phyloP scores from a whole-genome alignment of 2,113 vertebrate genomes.

The Felis catus region F.catus_Fca126_mat1.0 CM031424.1:81073001-81073500 shows the following conservation, averaged over 20 bases:
- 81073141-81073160: not conserved
- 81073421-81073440: not conserved
- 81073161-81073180: not conserved
- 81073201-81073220: rapidly evolving
- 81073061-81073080: not conserved
- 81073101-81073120: not conserved
- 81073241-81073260: not conserved
- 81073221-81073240: not conserved
- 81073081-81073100: not conserved
- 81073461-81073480: not conserved
- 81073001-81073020: not conserved
- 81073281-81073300: not conserved
- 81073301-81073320: not conserved
- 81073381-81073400: not conserved
- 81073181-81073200: not conserved
- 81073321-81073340: not conserved
- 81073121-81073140: too few relatives aligned
- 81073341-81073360: not conserved
- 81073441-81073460: not conserved
- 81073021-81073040: not conserved
- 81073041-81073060: not conserved
- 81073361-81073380: not conserved
- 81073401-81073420: not conserved
- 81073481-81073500: not conserved
- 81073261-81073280: not conserved